phyloP scores from a whole-genome alignment of 1,140 invertebrate genomes.

The Periplaneta americana region DNA sequence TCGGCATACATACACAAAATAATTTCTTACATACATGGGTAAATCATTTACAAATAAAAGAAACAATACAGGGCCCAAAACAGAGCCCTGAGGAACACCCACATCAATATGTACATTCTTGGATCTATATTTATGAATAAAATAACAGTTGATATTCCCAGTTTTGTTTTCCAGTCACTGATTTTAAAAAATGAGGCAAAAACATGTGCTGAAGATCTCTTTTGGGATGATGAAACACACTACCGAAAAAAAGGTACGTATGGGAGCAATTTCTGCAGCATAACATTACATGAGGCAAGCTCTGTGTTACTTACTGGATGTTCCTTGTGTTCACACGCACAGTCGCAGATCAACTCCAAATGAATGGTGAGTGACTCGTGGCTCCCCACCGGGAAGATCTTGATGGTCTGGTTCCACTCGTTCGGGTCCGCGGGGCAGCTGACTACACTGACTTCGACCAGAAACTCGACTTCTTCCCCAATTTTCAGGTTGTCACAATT shows the following conservation, averaged over 20 bases:
- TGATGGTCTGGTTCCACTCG: conserved; percentile 75
- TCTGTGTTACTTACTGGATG: neutral
- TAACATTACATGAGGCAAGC: no score
- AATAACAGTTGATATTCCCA: neutral
- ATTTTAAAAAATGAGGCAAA: neutral
- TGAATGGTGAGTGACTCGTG: conserved; percentile 80
- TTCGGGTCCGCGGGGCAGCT: conserved; percentile 65
- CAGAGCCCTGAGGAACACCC: no score
- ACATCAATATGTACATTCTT: no score
- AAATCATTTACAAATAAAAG: no score
- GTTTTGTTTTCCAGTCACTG: neutral
- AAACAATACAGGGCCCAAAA: no score
- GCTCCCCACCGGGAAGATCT: conserved; percentile 89
- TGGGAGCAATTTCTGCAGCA: neutral
- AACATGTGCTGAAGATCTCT: neutral
- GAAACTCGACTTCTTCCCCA: conserved; percentile 58
- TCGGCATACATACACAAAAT: neutral
- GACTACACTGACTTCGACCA: conserved; percentile 63
- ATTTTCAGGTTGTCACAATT: conserved; percentile 86
- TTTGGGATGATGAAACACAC: neutral
- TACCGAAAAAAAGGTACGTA: neutral
- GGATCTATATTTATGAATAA: neutral
- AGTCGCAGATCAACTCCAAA: conserved; percentile 85
- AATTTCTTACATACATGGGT: no score
- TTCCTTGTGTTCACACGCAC: conserved; percentile 65